phyloP scores from a whole-genome alignment of 2,888 invertebrate genomes.

The Rosalia funebris region DNA sequence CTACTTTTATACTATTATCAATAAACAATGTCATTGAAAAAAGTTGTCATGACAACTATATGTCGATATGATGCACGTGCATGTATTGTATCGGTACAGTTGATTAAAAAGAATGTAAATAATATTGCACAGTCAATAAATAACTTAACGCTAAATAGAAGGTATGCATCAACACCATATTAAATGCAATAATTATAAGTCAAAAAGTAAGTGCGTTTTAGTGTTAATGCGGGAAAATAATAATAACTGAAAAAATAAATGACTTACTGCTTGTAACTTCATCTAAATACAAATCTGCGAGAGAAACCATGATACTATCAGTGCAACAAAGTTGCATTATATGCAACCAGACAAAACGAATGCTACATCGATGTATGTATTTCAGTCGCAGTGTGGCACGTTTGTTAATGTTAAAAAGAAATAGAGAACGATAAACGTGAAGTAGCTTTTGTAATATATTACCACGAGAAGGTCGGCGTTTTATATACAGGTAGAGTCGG shows the following conservation, averaged over 20 bases:
- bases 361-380: conserved; percentile 35
- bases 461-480: conserved; percentile 52
- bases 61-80: conserved; percentile 4
- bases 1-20: too few species aligned
- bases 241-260: conserved; percentile 23
- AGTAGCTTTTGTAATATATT: conserved; percentile 49
- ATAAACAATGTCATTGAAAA: too few species aligned
- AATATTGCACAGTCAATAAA: conserved; percentile 7
- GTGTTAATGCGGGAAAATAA: conserved; percentile 24
- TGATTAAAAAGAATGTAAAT: conserved; percentile 22
- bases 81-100: conserved; percentile 11
- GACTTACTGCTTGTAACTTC: conserved; percentile 37
- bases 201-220: conserved; percentile 24
- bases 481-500: conserved; percentile 57
- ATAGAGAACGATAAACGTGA: conserved; percentile 44
- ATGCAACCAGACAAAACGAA: conserved; percentile 44
- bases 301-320: conserved; percentile 45
- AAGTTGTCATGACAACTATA: conserved; percentile 11
- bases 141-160: conserved; percentile 22
- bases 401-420: conserved; percentile 42
- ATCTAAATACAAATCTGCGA: conserved; percentile 38
- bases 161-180: conserved; percentile 17
- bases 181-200: conserved; percentile 23
- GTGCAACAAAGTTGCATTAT: conserved; percentile 51
- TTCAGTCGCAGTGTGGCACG: conserved; percentile 37